Evolutionary conservation across 2,797 vertebrate species (phyloP).

Genomic region (Sardinella longiceps): DNA sequence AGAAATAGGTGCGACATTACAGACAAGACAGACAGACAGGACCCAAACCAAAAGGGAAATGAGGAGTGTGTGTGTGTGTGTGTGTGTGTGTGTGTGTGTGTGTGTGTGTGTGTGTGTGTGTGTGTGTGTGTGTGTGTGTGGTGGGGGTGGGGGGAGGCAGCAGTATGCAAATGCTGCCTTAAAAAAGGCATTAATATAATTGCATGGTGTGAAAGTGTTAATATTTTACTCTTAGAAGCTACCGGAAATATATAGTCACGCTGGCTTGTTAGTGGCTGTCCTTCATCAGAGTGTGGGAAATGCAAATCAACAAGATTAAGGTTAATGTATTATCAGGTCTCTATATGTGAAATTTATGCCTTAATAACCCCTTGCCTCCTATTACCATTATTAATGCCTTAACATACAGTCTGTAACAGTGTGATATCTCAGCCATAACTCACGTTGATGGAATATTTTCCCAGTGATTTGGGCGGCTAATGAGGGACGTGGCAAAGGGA

Average conservation of each 20-base stretch:
- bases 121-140: too few species aligned
- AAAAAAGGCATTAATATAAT: slow-evolving; percentile 85
- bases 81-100: too few species aligned
- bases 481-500: slow-evolving; percentile 33
- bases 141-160: too few species aligned
- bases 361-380: slow-evolving; percentile 63
- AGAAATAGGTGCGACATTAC: slow-evolving; percentile 1
- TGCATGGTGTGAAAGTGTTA: slow-evolving; percentile 72
- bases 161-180: slow-evolving; percentile 79
- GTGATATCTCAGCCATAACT: slow-evolving; percentile 54
- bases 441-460: slow-evolving; percentile 38
- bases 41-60: background rate
- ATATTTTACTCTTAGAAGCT: slow-evolving; percentile 72
- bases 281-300: slow-evolving; percentile 47
- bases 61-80: too few species aligned
- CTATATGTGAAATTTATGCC: slow-evolving; percentile 61
- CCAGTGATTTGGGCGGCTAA: slow-evolving; percentile 41
- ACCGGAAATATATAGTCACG: slow-evolving; percentile 54
- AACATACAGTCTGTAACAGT: slow-evolving; percentile 56
- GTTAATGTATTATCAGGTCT: slow-evolving; percentile 67
- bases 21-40: background rate
- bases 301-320: slow-evolving; percentile 61
- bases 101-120: too few species aligned
- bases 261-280: slow-evolving; percentile 58
- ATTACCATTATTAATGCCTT: slow-evolving; percentile 66